Evolutionary conservation across 2,113 vertebrate genomes (phyloP), one percentile per base, ranked within the genome.

Genomic region (Sterna hirundo): DNA sequence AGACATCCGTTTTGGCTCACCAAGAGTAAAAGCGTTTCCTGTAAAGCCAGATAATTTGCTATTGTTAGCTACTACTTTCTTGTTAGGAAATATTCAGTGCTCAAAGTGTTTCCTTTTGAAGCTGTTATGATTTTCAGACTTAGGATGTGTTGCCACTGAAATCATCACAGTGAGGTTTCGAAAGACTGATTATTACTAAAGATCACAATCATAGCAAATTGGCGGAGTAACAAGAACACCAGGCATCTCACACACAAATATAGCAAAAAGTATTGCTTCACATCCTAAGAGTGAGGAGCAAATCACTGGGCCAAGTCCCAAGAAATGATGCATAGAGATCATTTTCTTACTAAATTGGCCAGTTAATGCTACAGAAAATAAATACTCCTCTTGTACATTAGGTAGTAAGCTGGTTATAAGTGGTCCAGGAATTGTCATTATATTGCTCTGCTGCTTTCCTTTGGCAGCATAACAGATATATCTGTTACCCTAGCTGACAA

Each of bases 321-420:
- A 78, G 51, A 75, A 75, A 61, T 60, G 0, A 94, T 84, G 18
- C 64, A 75, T 57, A 44, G 82, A 71, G 47, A 62, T 57, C 13
- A 57, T 92, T 95, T 93, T 83, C 66, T 55, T 94, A 86, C 30
- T 46, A 78, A 93, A 93, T 60, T 86, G 12, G 55, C 88, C 76
- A 92, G 62, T 93, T 94, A 92, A 78, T 71, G 83, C 83, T 92
- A 92, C 76, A 78, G 86, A 92, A 90, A 81, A 95, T 78, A 65
- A 84, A 76, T 87, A 32, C 47, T 75, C 18, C 16, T 77, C 26
- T 76, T 71, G 47, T 76, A 62, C 62, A 52, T 71, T 52, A 71
- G 42, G 66, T 65, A 68, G 65, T 34, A 89, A 83, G 36, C 52
- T 87, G 84, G 34, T 66, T 71, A 8, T 88, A 90, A 95, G 84